Evolutionary conservation across 2,888 invertebrate species (phyloP).

Genomic region (Tetragonula carbonaria): DNA sequence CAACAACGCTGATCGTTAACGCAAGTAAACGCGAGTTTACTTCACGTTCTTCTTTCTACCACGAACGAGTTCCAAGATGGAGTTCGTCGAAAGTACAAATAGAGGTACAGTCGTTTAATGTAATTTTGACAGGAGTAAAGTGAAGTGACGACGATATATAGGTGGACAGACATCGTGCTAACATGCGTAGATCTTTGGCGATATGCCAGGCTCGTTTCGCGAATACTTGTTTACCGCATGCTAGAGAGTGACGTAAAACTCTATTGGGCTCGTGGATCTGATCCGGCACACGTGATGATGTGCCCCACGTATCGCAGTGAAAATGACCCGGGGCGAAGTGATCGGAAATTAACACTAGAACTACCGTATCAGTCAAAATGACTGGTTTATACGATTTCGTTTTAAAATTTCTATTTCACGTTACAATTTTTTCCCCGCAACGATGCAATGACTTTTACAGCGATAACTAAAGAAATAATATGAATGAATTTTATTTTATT

Average conservation of each 20-base stretch:
- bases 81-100: constrained; percentile 29
- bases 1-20: background rate
- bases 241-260: constrained; percentile 73
- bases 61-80: background rate
- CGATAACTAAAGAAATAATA: too few species aligned
- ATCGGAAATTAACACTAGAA: background rate
- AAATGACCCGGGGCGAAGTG: constrained; percentile 7
- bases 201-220: constrained; percentile 66
- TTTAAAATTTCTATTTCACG: too few species aligned
- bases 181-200: constrained; percentile 63
- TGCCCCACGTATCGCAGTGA: constrained; percentile 4
- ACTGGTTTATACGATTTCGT: too few species aligned
- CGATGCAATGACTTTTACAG: too few species aligned
- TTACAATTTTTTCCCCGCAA: too few species aligned
- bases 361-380: too few species aligned
- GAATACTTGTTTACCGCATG: constrained; percentile 77
- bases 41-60: too few species aligned
- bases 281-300: constrained; percentile 56
- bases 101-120: constrained; percentile 38
- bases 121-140: constrained; percentile 42
- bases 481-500: too few species aligned
- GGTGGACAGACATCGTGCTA: constrained; percentile 42
- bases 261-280: constrained; percentile 65
- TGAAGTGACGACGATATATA: constrained; percentile 38
- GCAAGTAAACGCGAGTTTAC: background rate